Base-by-base conservation (phyloP, 2,888 invertebrate genomes). In the Parnassius mnemosyne region DNA sequence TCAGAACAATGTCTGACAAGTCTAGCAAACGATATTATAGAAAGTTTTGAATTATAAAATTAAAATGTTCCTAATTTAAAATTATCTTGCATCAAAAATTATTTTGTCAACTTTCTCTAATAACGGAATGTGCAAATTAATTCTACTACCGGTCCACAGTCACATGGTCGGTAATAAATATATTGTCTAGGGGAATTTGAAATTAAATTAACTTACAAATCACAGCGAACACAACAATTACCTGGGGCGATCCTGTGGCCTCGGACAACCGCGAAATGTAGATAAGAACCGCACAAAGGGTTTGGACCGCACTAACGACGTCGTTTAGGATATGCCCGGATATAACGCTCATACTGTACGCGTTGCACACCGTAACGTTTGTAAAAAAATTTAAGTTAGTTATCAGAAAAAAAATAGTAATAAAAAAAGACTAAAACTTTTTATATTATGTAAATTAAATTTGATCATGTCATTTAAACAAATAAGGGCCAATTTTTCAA, bases 221-320 rank as follows among this genome's bases (percentile, higher is more conserved):
- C 63, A 63, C 59, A 12, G 56, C 43, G 63, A 41, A 25, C 52
- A 59, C 59, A 63, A 52, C 63, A 52, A 56, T 63, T 55, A 59
- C 56, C 56, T 62, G 53, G 47, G 13, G 34, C 57, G 53, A 53
- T 62, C 43, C 49, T 52, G 63, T 20, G 63, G 59, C 44, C 51
- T 58, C 59, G 59, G 55, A 63, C 63, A 54, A 34, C 63, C 59
- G 59, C 59, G 59, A 58, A 52, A 68, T 65, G 67, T 59, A 62
- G 67, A 67, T 69, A 67, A 67, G 63, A 61, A 52, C 58, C 65
- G 63, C 65, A 67, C 67, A 68, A 68, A 67, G 65, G 65, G 65
- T 66, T 61, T 62, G 63, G 65, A 65, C 74, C 71, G 70, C 71
- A 70, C 71, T 72, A 71, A 77, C 68, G 68, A 69, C 67, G 69